These are phyloP conservation scores for Lasiurus cinereus DNA, from an alignment of 2,113 vertebrate species.

Conservation along the genomic window DNA sequence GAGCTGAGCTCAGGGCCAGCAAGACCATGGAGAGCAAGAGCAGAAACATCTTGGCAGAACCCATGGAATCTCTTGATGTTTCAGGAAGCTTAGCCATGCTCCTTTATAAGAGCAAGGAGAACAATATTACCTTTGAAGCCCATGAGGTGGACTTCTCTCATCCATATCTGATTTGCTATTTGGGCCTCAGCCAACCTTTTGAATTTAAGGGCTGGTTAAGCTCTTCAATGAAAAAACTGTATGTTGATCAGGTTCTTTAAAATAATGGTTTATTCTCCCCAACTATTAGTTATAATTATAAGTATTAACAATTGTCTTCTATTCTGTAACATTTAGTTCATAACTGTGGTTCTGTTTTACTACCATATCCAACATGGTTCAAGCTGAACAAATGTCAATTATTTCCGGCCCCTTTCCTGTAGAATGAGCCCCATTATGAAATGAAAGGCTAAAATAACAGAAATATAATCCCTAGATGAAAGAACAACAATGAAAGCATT, in stretches of 20 bases:
- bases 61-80: neutral
- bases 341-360: neutral
- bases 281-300: conserved; percentile 2
- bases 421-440: neutral
- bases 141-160: neutral
- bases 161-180: neutral
- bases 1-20: conserved; percentile 57
- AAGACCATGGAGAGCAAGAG: conserved; percentile 10
- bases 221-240: neutral
- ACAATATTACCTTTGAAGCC: conserved; percentile 42
- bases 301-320: neutral
- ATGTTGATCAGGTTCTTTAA: neutral
- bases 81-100: neutral
- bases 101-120: conserved; percentile 15
- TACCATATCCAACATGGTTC: neutral
- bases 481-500: neutral
- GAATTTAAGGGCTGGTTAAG: neutral
- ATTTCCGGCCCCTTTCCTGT: neutral
- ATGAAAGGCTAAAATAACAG: conserved; percentile 55
- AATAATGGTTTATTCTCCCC: neutral
- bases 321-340: neutral
- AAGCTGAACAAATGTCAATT: neutral
- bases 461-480: conserved; percentile 12
- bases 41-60: conserved; percentile 50
- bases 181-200: neutral